These are phyloP conservation scores for Selene dorsalis DNA, from an alignment of 2,797 vertebrate species.

Conservation along the genomic window DNA sequence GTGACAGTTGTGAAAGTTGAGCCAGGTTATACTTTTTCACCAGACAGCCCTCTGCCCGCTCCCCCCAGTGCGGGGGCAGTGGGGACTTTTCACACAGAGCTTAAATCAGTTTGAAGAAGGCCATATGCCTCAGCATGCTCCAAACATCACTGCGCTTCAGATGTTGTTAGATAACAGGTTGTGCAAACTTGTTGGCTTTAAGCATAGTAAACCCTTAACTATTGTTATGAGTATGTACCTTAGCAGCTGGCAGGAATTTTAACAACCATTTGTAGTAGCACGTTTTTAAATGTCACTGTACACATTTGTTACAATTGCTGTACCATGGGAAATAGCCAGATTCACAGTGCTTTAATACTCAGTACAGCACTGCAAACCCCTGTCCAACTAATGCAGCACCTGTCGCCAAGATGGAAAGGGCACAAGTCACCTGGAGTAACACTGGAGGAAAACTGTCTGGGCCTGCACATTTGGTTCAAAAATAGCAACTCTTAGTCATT, in stretches of 20 bases:
- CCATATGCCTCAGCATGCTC: too few species aligned
- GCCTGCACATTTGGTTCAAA: constrained; percentile 60
- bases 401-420: constrained; percentile 60
- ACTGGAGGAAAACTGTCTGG: constrained; percentile 58
- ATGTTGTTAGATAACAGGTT: background rate
- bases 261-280: background rate
- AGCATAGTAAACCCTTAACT: background rate
- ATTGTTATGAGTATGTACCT: background rate
- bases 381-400: constrained; percentile 57
- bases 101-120: too few species aligned
- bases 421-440: constrained; percentile 57
- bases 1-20: background rate
- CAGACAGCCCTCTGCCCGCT: background rate
- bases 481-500: constrained; percentile 68
- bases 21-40: too few species aligned
- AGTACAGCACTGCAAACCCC: constrained; percentile 6
- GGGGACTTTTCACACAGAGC: too few species aligned
- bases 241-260: background rate
- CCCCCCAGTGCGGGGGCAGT: background rate
- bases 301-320: constrained; percentile 20
- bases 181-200: background rate
- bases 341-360: background rate
- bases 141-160: too few species aligned
- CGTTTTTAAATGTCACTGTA: background rate
- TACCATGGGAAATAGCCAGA: background rate